Percentiles rank a stretch among this genome's conserved stretches.
phyloP scores from a whole-genome alignment of 2,113 vertebrate species.

The Pao palembangensis region DNA sequence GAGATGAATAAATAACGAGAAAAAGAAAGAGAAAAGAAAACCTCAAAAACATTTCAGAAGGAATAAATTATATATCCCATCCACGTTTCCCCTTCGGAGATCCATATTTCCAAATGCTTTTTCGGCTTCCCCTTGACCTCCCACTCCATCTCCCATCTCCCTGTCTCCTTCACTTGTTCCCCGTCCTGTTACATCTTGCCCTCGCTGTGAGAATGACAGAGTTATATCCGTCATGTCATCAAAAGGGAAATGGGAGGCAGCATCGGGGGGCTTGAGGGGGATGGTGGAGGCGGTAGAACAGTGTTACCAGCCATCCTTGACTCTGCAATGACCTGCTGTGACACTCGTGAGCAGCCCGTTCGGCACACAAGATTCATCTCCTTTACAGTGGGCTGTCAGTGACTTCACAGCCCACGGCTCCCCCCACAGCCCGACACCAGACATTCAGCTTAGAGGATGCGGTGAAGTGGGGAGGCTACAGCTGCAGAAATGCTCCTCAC shows the following conservation, averaged over 20 bases:
- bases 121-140: constrained; percentile 13
- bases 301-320: constrained; percentile 51
- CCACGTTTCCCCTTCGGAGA: constrained; percentile 39
- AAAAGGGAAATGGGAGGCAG: constrained; percentile 53
- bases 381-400: constrained; percentile 60
- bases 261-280: constrained; percentile 18
- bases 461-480: constrained; percentile 8
- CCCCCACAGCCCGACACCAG: constrained; percentile 26
- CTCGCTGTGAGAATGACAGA: constrained; percentile 50
- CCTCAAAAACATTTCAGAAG: constrained; percentile 35
- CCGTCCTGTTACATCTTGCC: constrained; percentile 32
- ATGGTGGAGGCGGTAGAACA: constrained; percentile 41
- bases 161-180: constrained; percentile 36
- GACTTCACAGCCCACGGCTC: constrained; percentile 27
- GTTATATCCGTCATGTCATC: constrained; percentile 70
- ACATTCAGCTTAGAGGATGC: constrained; percentile 30
- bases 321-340: constrained; percentile 40
- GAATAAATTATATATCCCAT: constrained; percentile 44
- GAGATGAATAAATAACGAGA: constrained; percentile 6
- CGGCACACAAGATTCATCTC: constrained; percentile 64
- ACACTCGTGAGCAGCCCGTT: constrained; percentile 40
- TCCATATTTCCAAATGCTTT: constrained; percentile 10
- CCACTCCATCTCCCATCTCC: constrained; percentile 39
- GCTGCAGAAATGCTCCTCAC: not conserved
- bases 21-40: not conserved